A percentile compares a stretch with the other conserved stretches of the same genome.
These are phyloP conservation scores for Caenorhabditis latens DNA, from an alignment of 1,140 invertebrate genomes.

Conservation along the genomic window DNA sequence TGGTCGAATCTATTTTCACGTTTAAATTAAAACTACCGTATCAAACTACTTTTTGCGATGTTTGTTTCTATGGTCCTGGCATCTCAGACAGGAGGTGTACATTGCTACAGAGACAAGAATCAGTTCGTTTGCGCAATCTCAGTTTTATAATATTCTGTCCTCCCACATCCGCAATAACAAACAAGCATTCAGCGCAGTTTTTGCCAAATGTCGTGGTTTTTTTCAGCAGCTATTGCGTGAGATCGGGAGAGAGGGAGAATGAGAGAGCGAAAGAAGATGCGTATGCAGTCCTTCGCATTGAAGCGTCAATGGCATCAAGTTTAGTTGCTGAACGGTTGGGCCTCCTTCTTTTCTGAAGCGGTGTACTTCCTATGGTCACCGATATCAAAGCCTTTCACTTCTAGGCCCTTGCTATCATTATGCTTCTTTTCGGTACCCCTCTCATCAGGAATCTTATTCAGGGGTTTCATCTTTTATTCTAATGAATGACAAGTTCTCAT, in stretches of 20 bases:
- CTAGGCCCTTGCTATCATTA: constrained; percentile 12
- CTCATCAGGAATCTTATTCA: not conserved
- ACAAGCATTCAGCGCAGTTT: constrained; percentile 45
- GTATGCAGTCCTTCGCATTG: constrained; percentile 39
- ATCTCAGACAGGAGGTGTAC: not conserved
- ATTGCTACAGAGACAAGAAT: constrained; percentile 35
- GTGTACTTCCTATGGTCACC: constrained; percentile 55
- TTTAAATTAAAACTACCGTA: not conserved
- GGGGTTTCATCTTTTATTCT: not conserved
- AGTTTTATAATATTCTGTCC: constrained; percentile 21
- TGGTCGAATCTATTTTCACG: not conserved
- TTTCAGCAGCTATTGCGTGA: constrained; percentile 53
- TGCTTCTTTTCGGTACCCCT: constrained; percentile 24
- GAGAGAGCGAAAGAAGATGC: constrained; percentile 30
- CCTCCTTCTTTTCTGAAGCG: constrained; percentile 13
- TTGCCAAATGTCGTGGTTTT: constrained; percentile 25
- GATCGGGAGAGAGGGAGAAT: constrained; percentile 33
- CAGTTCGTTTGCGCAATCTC: constrained; percentile 50
- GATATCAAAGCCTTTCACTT: constrained; percentile 49
- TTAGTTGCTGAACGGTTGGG: constrained; percentile 54
- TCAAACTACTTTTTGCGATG: not conserved
- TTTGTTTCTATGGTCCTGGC: not conserved
- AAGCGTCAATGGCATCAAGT: constrained; percentile 53
- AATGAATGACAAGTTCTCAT: constrained; percentile 15
- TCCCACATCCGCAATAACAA: constrained; percentile 25